Conservation (phyloP, 1,140 invertebrate genomes). For the Arion vulgaris region DNA sequence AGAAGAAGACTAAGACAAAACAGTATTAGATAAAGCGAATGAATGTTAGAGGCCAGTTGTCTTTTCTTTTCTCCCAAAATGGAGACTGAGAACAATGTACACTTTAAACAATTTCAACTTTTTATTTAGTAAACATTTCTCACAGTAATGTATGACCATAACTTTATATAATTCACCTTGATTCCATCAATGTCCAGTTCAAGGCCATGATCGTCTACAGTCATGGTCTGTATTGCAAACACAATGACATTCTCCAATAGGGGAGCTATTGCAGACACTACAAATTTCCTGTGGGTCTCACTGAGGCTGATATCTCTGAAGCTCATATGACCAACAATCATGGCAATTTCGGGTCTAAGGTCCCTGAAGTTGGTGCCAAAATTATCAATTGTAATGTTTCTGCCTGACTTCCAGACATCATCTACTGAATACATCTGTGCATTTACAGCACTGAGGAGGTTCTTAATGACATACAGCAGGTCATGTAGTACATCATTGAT, state of each 20-base stretch:
- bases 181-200: conserved; percentile 42
- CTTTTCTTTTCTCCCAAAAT: too few relatives aligned
- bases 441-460: conserved; percentile 51
- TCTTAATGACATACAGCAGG: conserved; percentile 47
- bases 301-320: conserved; percentile 15
- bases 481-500: conserved; percentile 45
- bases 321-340: conserved; percentile 11
- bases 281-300: conserved; percentile 38
- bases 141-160: too few relatives aligned
- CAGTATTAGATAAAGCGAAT: too few relatives aligned
- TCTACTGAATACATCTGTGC: conserved; percentile 19
- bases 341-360: conserved; percentile 21
- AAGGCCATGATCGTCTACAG: conserved; percentile 44
- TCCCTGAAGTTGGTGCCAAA: conserved; percentile 27
- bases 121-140: background rate
- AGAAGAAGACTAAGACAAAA: too few relatives aligned
- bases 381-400: conserved; percentile 29
- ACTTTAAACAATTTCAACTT: too few relatives aligned
- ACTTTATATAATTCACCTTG: too few relatives aligned
- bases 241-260: conserved; percentile 49
- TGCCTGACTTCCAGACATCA: conserved; percentile 20
- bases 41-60: too few relatives aligned
- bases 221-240: conserved; percentile 44
- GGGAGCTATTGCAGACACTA: conserved; percentile 41
- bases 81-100: too few relatives aligned